Conservation (phyloP, 2,888 invertebrate genomes). For the Campoplex nolae region DNA sequence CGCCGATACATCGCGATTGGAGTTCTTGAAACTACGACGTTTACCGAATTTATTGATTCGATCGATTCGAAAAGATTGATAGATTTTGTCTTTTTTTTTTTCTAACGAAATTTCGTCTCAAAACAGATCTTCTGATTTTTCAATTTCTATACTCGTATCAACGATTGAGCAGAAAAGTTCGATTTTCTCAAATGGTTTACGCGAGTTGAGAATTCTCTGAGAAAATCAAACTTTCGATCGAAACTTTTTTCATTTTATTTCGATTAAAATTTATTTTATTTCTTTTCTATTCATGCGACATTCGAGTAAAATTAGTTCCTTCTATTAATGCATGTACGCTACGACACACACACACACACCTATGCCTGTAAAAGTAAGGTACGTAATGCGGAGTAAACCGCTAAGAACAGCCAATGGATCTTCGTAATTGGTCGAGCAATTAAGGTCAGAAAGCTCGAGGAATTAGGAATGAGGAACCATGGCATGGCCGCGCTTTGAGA, state of each 20-base stretch:
- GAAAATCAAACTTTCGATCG: too few relatives aligned
- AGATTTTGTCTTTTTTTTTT: neutral
- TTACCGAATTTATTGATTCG: neutral
- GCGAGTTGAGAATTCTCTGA: too few relatives aligned
- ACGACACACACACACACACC: neutral
- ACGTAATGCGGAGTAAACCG: constrained; percentile 41
- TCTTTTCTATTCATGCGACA: neutral
- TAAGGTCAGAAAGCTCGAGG: constrained; percentile 66
- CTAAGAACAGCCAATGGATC: constrained; percentile 66
- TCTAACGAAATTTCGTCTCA: neutral
- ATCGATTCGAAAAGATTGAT: neutral
- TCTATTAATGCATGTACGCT: constrained; percentile 30
- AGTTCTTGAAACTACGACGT: neutral
- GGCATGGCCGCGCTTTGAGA: neutral
- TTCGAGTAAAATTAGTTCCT: constrained; percentile 38
- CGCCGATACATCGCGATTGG: neutral
- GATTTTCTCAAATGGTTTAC: too few relatives aligned
- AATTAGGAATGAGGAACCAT: constrained; percentile 59
- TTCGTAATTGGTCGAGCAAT: constrained; percentile 67
- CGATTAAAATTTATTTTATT: too few relatives aligned
- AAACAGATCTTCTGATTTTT: too few relatives aligned
- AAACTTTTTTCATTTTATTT: too few relatives aligned
- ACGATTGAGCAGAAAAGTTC: too few relatives aligned
- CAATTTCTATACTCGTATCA: too few relatives aligned
- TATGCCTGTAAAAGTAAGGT: constrained; percentile 1